Conservation (phyloP, 2,888 invertebrate genomes). For the Lucinisca nassula region DNA sequence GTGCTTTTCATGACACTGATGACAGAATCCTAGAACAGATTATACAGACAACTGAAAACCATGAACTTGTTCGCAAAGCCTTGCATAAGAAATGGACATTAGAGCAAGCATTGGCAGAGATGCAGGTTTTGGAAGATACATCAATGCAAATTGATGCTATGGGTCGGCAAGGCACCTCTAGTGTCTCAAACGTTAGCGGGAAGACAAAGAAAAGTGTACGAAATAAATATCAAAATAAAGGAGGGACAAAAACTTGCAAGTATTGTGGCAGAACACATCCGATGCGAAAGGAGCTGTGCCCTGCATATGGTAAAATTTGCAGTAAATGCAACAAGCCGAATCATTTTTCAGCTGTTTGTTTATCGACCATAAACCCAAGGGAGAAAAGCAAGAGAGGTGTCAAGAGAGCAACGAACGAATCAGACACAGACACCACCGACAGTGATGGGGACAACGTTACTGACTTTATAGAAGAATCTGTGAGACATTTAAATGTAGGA, state of each 20-base stretch:
- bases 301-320: slow-evolving; percentile 6
- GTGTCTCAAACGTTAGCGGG: too few species aligned
- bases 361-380: background rate
- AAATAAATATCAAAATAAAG: too few species aligned
- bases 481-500: background rate
- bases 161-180: too few species aligned
- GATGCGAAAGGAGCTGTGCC: background rate
- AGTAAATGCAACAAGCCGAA: slow-evolving; percentile 7
- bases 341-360: slow-evolving; percentile 29
- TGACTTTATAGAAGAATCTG: background rate
- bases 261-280: background rate
- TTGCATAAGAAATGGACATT: background rate
- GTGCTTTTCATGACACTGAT: background rate
- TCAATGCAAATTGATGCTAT: too few species aligned
- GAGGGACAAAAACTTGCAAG: background rate
- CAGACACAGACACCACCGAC: background rate
- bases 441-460: background rate
- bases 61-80: background rate
- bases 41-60: slow-evolving; percentile 2
- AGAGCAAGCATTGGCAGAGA: background rate
- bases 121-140: background rate
- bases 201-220: too few species aligned
- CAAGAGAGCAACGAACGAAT: background rate
- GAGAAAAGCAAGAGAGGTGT: background rate
- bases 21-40: slow-evolving; percentile 8